Evolutionary conservation across 2,888 invertebrate genomes (phyloP), one percentile per base, ranked within the genome.

Genomic region (Euzetes globulus): DNA sequence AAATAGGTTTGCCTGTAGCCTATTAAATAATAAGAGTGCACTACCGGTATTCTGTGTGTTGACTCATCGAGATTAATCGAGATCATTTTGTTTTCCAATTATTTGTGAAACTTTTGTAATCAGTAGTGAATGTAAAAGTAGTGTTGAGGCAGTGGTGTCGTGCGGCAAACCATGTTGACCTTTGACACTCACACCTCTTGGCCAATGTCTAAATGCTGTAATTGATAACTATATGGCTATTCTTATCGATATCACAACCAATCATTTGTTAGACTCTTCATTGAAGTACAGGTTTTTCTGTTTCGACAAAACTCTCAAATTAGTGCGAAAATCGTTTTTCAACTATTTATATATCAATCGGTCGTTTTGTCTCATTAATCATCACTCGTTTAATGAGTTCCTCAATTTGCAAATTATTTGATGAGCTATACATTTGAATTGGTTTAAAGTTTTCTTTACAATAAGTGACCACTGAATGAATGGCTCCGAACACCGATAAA

Each of bases 401-500:
- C 41, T 41, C 13, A 11, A 41, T 41, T 41, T 41, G 7, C 11
- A 41, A 41, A 41, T 11, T 11, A 41, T 41, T 41, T 11, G 11
- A 41, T 13, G 41, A 41, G 41, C 13, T 41, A 41, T 41, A 37
- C 25, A 29, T 70, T 70, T 45, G 25, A 33, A n/a, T n/a, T n/a
- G 17, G 6, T 70, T 19, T 29, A 37, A 29, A 70, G 6, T 41
- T 41, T 41, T 41, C 11, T 41, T 5, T 41, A 1, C 2, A 63
- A 63, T 25, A 29, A 6, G n/a, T 37, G 9, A 45, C 25, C 47
- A 33, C 1, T 71, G 7, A 19, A 41, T 52, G 11, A 58, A 72
- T 72, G 72, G 55, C 72, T 25, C 72, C 72, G 17, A 72, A 72
- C 55, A 72, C 58, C 2, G 72, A 72, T n/a, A 72, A 74, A 47